Conservation (phyloP, 1,140 invertebrate species). For the Drosophila ohnishii region DNA sequence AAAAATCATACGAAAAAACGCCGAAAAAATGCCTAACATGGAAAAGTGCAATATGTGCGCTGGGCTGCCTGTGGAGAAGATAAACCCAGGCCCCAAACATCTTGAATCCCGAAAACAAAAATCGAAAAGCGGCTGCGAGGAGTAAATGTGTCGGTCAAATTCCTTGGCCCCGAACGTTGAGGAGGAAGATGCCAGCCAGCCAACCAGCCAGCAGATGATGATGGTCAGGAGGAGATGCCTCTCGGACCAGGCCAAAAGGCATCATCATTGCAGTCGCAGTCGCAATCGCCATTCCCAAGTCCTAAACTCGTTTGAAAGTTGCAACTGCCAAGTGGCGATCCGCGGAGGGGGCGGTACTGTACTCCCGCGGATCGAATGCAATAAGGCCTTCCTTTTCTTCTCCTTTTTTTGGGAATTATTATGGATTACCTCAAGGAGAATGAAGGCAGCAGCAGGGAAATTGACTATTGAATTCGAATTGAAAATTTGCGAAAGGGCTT, state of each 20-base stretch:
- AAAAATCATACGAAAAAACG: conserved; percentile 11
- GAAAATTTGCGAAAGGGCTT: conserved; percentile 19
- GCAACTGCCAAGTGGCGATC: conserved; percentile 51
- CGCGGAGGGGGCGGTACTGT: conserved; percentile 10
- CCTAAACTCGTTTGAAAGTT: conserved; percentile 78
- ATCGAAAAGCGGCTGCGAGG: conserved; percentile 30
- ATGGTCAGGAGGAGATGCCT: conserved; percentile 23
- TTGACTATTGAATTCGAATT: conserved; percentile 26
- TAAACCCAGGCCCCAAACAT: conserved; percentile 16
- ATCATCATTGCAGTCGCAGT: conserved; percentile 16
- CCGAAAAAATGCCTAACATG: conserved; percentile 40
- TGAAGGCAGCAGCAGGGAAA: conserved; percentile 34
- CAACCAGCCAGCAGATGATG: conserved; percentile 5
- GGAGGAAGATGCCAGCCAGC: conserved; percentile 23
- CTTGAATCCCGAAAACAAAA: conserved; percentile 20
- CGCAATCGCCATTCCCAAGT: conserved; percentile 32
- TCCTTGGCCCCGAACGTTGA: conserved; percentile 50
- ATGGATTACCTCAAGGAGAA: conserved; percentile 55
- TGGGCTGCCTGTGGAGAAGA: conserved; percentile 39
- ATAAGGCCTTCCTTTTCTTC: conserved; percentile 29
- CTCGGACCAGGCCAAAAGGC: conserved; percentile 38
- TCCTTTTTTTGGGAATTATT: conserved; percentile 57
- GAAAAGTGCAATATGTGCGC: conserved; percentile 40
- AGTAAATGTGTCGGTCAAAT: conserved; percentile 64
- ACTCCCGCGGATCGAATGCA: conserved; percentile 25